phyloP scores from a whole-genome alignment of 2,797 vertebrate species.

The Zalophus californianus region DNA sequence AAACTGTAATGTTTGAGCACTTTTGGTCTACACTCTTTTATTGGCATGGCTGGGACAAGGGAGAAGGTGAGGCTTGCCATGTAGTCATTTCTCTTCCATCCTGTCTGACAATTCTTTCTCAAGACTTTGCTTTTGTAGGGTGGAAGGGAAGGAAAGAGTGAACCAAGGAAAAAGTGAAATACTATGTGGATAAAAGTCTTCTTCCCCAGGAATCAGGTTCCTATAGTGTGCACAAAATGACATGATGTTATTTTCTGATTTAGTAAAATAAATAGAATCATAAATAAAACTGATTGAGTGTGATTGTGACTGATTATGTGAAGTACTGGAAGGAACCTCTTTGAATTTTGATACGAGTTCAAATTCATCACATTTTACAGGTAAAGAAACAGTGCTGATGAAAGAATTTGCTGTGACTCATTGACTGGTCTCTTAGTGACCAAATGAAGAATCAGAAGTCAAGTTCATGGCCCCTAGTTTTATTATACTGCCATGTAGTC shows the following conservation, averaged over 20 bases:
- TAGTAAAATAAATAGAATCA: not conserved
- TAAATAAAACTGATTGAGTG: not conserved
- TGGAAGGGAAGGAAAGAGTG: not conserved
- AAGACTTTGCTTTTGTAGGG: not conserved
- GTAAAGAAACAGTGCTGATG: not conserved
- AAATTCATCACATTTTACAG: not conserved
- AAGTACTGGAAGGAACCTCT: not conserved
- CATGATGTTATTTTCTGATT: not conserved
- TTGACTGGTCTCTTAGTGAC: not conserved
- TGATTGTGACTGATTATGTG: not conserved
- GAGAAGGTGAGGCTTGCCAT: not conserved
- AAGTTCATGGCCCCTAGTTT: not conserved
- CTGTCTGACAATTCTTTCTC: not conserved
- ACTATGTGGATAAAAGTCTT: not conserved
- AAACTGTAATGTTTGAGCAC: not conserved
- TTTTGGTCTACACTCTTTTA: not conserved
- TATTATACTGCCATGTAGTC: not conserved
- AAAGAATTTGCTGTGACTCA: not conserved
- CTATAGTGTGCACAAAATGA: too few relatives aligned
- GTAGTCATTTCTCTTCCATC: too few relatives aligned
- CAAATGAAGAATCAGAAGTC: not conserved
- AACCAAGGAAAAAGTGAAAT: not conserved
- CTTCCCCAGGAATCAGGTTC: not conserved
- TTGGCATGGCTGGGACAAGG: not conserved
- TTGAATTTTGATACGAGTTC: not conserved